Evolutionary conservation across 1,140 invertebrate species (phyloP), one percentile per base, ranked within the genome.

Genomic region (Ericerus pela): DNA sequence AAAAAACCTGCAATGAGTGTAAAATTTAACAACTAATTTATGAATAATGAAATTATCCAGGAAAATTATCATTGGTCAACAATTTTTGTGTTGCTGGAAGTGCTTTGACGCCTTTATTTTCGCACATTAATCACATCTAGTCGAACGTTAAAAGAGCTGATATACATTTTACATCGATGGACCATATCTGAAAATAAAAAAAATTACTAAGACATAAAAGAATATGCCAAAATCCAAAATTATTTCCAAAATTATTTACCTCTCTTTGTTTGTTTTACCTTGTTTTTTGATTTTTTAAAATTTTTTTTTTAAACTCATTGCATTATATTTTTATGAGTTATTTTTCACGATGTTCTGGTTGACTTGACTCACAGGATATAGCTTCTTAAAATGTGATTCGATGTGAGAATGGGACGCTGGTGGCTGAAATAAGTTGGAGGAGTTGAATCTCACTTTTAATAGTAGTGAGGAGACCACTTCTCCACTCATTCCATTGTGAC

Each of bases 131-230:
- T 60, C 75, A 75, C 54, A 86, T 69, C 64, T 86, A 78, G 62
- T 87, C 82, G 65, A 87, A 76, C 2, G 84, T 87, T 18, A 84
- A 68, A 54, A 87, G 66, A 12, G 78, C 75, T 55, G 80, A 80
- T 56, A 87, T 81, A 65, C 81, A 82, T 62, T 85, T 77, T 54
- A 76, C 73, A 65, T 88, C 84, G 51, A 78, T 70, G 55, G 74
- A 69, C 59, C 76, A 78, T 56, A 86, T 78, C 82, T 85, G 70
- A 57, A 75, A 73, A 62, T 59, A 61, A 61, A 63, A 59, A 59
- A 64, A 56, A 60, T 56, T 56, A 51, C 54, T 26, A 16, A 31
- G n/a, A n/a, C n/a, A n/a, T n/a, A n/a, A n/a, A n/a, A n/a, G n/a
- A n/a, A n/a, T n/a, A n/a, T n/a, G n/a, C n/a, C n/a, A n/a, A n/a